A percentile compares a stretch with the other conserved stretches of the same genome.
Evolutionary conservation across 2,113 vertebrate genomes (phyloP).

Genomic region (Petaurus breviceps): DNA sequence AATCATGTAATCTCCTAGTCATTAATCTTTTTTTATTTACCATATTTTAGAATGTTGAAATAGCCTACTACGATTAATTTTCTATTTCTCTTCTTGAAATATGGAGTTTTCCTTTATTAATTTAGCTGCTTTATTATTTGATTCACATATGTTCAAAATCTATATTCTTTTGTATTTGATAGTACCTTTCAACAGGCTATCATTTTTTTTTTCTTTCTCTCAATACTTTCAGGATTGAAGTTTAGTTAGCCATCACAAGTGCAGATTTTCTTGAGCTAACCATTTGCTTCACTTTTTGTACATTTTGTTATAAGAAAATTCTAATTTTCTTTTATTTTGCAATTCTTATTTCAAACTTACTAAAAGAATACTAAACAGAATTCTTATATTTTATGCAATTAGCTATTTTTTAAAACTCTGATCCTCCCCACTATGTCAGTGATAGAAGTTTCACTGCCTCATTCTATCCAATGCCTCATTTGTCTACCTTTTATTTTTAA

Average conservation of each 20-base stretch:
- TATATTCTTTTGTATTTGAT: background rate
- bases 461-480: background rate
- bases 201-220: background rate
- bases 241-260: background rate
- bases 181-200: background rate
- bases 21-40: background rate
- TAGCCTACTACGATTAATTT: background rate
- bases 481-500: background rate
- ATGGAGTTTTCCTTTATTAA: background rate
- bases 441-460: background rate
- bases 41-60: background rate
- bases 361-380: background rate
- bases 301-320: background rate
- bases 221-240: background rate
- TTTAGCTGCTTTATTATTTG: background rate
- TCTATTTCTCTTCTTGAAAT: background rate
- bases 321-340: background rate
- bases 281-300: background rate
- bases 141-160: background rate
- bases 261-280: background rate
- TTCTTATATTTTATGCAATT: background rate
- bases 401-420: background rate
- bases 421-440: background rate
- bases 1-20: background rate
- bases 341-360: background rate